Evolutionary conservation across 2,797 vertebrate genomes (phyloP).

Genomic region (Pangasius sanitwongsei): DNA sequence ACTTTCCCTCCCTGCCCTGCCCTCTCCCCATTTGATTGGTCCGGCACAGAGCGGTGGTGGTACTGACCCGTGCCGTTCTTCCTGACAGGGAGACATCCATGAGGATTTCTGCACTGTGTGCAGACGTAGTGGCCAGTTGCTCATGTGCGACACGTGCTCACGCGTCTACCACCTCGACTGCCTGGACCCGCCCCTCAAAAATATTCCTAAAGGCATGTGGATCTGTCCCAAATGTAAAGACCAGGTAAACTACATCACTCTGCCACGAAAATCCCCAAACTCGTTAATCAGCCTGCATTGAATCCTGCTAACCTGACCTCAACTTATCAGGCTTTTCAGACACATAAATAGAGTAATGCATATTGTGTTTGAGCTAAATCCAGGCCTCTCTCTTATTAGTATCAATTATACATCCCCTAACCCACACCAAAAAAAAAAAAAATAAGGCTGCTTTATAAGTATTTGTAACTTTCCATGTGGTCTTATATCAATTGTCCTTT

Average conservation of each 20-base stretch:
- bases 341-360: constrained; percentile 19
- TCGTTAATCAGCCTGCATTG: constrained; percentile 20
- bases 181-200: constrained; percentile 98
- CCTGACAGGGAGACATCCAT: constrained; percentile 98
- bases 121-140: constrained; percentile 99
- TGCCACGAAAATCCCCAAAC: constrained; percentile 39
- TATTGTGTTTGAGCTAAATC: constrained; percentile 27
- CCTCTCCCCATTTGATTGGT: constrained; percentile 63
- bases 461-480: constrained; percentile 79
- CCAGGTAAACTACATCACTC: constrained; percentile 87
- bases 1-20: constrained; percentile 56
- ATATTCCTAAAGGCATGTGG: constrained; percentile 99
- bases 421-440: constrained; percentile 9
- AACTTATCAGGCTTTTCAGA: constrained; percentile 19
- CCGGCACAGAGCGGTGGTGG: constrained; percentile 67
- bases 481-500: constrained; percentile 72
- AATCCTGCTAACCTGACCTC: constrained; percentile 40
- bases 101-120: constrained; percentile 99
- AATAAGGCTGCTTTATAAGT: constrained; percentile 72
- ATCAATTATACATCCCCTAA: constrained; percentile 32
- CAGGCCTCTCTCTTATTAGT: constrained; percentile 7
- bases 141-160: constrained; percentile 99
- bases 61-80: constrained; percentile 85
- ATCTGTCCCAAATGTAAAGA: constrained; percentile 99
- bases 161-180: constrained; percentile 99